Evolutionary conservation across 2,797 vertebrate genomes (phyloP), one percentile per base, ranked within the genome.

Genomic region (Crax fasciolata): DNA sequence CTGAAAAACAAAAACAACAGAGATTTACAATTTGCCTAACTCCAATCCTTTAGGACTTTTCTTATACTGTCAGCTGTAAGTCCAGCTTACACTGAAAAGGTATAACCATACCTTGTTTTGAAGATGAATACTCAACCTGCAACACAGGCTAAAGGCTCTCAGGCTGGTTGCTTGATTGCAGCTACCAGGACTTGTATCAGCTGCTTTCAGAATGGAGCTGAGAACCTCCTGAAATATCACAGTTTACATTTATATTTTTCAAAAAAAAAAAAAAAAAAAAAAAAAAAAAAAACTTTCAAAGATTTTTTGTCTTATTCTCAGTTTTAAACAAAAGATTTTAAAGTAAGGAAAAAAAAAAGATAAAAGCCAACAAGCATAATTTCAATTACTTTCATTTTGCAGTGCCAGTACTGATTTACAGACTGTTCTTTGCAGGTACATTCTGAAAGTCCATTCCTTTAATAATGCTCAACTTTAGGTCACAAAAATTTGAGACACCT

Each of bases 81-180:
- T 65, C 15, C 39, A 84, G 46, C 5, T 88, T 41, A 52, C 67
- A 66, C 24, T 49, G 27, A 67, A 78, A 70, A 90, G 41, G 39
- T 71, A 24, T 32, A 76, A 49, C 49, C 95, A 96, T 96, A 99
- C 99, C 94, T 97, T 97, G 71, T 99, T 96, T 16, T 99, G 99
- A 32, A 99, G 98, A 93, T 99, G 99, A 79, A 98, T 95, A 32
- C 97, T 94, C 52, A 99, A 97, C 4, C 99, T 98, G 23, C 98
- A 97, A 61, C 98, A 98, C 13, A 98, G 97, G 70, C 90, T 94
- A 74, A 99, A 99, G 67, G 98, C 99, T 86, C 97, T 98, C 79
- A 99, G 93, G 4, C 98, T 97, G 0, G 98, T 97, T 24, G 98
- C 97, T 86, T 98, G 96, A 41, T 68, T 94, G 48, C 98, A 97